Percentiles rank a stretch among this genome's conserved stretches.
Evolutionary conservation across 2,113 vertebrate genomes (phyloP).

Genomic region (Siniperca chuatsi): DNA sequence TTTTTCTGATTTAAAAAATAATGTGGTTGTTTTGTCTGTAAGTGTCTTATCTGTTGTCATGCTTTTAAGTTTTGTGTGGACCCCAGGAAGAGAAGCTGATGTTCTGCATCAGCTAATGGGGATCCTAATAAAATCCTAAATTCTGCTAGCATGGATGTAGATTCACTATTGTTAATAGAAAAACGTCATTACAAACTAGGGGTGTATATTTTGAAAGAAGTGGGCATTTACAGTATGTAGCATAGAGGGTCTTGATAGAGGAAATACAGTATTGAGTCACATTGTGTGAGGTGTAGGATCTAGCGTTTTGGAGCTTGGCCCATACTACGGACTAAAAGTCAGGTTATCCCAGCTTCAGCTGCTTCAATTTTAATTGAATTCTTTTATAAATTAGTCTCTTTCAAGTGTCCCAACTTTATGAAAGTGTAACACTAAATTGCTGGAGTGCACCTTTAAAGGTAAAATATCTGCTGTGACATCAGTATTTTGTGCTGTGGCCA

Average conservation of each 20-base stretch:
- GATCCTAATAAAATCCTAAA: too few relatives aligned
- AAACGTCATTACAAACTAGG: too few relatives aligned
- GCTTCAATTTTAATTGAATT: background rate
- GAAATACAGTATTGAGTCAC: background rate
- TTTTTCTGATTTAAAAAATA: too few relatives aligned
- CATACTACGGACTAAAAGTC: background rate
- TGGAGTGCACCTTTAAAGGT: background rate
- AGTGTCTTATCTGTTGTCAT: too few relatives aligned
- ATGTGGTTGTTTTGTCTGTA: too few relatives aligned
- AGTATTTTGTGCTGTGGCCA: background rate
- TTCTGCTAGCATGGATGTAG: too few relatives aligned
- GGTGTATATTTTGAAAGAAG: too few relatives aligned
- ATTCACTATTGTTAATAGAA: too few relatives aligned
- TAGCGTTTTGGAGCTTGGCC: background rate
- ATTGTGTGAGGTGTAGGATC: background rate
- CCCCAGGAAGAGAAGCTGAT: too few relatives aligned
- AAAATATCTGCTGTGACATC: background rate
- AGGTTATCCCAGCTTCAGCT: background rate
- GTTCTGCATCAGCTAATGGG: too few relatives aligned
- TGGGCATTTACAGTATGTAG: too few relatives aligned
- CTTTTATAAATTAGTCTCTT: background rate
- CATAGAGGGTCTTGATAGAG: background rate
- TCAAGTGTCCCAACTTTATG: background rate
- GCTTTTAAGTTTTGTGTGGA: too few relatives aligned
- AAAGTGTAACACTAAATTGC: background rate